A percentile compares a stretch with the other conserved stretches of the same genome.
Conservation (phyloP, 1,140 invertebrate species). For the Magallana gigas region DNA sequence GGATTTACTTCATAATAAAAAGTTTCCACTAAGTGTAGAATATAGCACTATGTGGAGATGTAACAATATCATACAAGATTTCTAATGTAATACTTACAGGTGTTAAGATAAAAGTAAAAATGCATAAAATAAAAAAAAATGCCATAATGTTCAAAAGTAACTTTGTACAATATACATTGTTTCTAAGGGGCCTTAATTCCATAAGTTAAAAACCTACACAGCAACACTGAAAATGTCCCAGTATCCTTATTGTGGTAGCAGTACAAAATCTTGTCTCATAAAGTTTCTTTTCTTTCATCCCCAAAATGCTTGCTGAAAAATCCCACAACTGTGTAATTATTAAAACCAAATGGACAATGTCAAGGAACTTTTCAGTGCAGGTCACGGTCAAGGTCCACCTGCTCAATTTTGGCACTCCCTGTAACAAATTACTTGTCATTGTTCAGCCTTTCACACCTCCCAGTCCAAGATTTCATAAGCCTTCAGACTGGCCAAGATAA, state of each 20-base stretch:
- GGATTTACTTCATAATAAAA: too few relatives aligned
- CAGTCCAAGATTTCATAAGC: constrained; percentile 75
- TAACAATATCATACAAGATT: background rate
- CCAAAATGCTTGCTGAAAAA: background rate
- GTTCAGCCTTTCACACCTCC: constrained; percentile 45
- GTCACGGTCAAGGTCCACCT: background rate
- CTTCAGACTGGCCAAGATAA: constrained; percentile 80
- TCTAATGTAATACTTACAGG: background rate
- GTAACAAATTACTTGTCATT: background rate
- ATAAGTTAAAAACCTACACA: too few relatives aligned
- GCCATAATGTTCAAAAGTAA: too few relatives aligned
- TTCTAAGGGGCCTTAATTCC: too few relatives aligned
- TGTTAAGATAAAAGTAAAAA: background rate
- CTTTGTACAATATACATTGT: too few relatives aligned
- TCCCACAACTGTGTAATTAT: background rate
- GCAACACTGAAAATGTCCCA: too few relatives aligned
- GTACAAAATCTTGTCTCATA: too few relatives aligned
- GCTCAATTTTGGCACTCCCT: constrained; percentile 14
- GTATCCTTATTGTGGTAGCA: too few relatives aligned
- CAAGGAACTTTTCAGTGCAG: background rate
- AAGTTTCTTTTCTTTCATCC: background rate
- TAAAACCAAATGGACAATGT: background rate
- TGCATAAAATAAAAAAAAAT: too few relatives aligned
- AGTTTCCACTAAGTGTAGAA: background rate
- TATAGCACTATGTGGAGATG: background rate